Conservation (phyloP, 2,888 invertebrate species). For the Eupsilia transversa region DNA sequence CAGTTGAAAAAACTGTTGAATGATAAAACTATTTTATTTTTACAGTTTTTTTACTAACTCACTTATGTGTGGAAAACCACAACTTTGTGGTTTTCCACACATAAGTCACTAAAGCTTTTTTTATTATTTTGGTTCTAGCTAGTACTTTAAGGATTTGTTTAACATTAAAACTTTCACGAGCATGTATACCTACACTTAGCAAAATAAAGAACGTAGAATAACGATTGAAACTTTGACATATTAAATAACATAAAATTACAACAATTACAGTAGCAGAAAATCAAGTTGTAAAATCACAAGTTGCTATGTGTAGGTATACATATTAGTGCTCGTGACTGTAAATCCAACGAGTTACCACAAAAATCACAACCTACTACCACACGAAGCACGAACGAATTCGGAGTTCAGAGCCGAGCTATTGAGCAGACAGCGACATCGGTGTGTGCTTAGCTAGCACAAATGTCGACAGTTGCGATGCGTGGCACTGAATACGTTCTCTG, state of each 20-base stretch:
- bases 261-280: neutral
- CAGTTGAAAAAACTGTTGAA: conserved; percentile 7
- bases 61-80: too few species aligned
- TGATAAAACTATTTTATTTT: neutral
- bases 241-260: neutral
- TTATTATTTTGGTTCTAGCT: neutral
- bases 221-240: too few species aligned
- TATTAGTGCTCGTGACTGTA: neutral
- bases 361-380: conserved; percentile 14
- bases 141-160: neutral
- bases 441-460: conserved; percentile 76
- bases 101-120: neutral
- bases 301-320: neutral
- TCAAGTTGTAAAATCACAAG: neutral
- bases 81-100: neutral
- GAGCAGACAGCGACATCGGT: conserved; percentile 65
- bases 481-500: conserved; percentile 78
- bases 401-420: conserved; percentile 54
- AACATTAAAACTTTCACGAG: neutral
- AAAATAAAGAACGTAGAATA: neutral
- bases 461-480: conserved; percentile 82
- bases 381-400: conserved; percentile 39
- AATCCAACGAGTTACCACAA: conserved; percentile 2
- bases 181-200: neutral
- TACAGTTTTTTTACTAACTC: too few species aligned